A percentile compares a stretch with the other conserved stretches of the same genome.
These are phyloP conservation scores for Blastomussa wellsi DNA, from an alignment of 92 coral and sea anemone species.

Conservation along the genomic window DNA sequence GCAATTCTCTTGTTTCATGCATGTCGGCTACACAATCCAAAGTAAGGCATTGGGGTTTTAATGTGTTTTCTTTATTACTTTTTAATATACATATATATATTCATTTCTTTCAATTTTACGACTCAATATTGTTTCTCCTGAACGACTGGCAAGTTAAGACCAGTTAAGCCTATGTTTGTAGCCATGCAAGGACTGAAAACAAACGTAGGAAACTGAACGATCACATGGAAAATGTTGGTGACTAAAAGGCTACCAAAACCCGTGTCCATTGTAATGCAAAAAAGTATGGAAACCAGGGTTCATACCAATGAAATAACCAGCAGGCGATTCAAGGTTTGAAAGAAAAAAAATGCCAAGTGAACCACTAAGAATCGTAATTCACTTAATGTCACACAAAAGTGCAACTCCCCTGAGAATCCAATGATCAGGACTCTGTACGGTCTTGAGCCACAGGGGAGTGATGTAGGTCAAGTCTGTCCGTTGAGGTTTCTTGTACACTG, in stretches of 20 bases:
- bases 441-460: constrained; percentile 94
- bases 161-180: not conserved
- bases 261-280: not conserved
- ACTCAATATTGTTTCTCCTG: not conserved
- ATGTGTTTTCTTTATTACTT: not conserved
- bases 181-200: not conserved
- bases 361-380: not conserved
- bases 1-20: too few species aligned
- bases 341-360: not conserved
- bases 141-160: not conserved
- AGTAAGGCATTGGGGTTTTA: not conserved
- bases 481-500: constrained; percentile 91
- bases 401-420: constrained; percentile 94
- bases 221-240: too few species aligned
- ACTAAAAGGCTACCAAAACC: not conserved
- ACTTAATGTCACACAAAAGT: constrained; percentile 83
- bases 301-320: not conserved
- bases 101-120: not conserved
- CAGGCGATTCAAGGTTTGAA: not conserved
- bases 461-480: constrained; percentile 93
- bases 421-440: constrained; percentile 86
- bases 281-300: not conserved
- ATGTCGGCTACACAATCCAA: too few species aligned
- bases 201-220: not conserved
- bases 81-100: not conserved